Conservation (phyloP, 1,140 invertebrate species). For the Drosophila kanapiae region DNA sequence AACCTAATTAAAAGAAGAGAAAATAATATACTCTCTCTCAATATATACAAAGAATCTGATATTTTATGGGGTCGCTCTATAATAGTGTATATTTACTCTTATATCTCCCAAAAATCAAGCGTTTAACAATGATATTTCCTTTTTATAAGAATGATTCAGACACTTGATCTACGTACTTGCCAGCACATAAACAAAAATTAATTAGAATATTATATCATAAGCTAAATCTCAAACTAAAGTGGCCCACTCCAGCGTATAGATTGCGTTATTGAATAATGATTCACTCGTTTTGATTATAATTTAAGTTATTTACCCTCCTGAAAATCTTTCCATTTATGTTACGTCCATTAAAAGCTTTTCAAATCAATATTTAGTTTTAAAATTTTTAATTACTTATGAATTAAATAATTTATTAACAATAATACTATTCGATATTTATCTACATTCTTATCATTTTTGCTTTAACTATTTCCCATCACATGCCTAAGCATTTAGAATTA, state of each 20-base stretch:
- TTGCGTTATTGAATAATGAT: conserved; percentile 12
- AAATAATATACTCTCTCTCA: too few species aligned
- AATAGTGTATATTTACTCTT: too few species aligned
- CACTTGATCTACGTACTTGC: neutral
- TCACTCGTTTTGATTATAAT: conserved; percentile 24
- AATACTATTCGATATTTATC: neutral
- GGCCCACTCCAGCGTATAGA: neutral
- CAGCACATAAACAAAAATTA: conserved; percentile 22
- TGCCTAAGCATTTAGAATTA: too few species aligned
- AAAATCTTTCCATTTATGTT: neutral
- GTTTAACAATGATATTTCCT: neutral
- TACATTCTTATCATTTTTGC: neutral
- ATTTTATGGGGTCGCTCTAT: neutral
- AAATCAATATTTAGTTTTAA: neutral
- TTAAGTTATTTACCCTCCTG: neutral
- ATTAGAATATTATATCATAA: conserved; percentile 8
- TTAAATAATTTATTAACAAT: neutral
- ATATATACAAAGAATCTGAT: too few species aligned
- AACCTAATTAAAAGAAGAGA: neutral
- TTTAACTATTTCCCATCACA: neutral
- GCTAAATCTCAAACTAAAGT: conserved; percentile 2
- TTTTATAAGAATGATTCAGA: neutral
- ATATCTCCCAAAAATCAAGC: neutral
- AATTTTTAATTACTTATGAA: too few species aligned
- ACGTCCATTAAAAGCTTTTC: too few species aligned